Evolutionary conservation across 30 jellyfish, hydroid and myxozoan genomes (phyloP), one percentile per base, ranked within the genome.

Genomic region (Catostylus mosaicus): DNA sequence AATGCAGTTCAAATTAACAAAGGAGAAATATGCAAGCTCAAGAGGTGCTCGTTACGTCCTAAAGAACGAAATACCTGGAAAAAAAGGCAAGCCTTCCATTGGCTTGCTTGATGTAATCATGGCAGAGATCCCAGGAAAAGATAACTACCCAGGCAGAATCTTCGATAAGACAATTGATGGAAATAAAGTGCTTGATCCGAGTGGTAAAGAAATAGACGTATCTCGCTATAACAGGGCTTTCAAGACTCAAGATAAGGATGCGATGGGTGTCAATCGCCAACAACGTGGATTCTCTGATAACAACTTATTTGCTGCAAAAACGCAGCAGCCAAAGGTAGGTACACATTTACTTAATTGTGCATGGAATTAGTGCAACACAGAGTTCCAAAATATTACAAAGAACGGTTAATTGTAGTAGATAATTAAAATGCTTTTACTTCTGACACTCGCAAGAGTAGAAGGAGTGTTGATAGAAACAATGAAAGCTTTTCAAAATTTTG

Each of bases 21-120:
- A 31, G 8, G 71, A 84, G 3, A 47, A 45, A 30, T 73, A 54
- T 59, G 33, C 40, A 33, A 83, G 33, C 31, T 83, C 97, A 48
- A 67, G 97, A 31, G 96, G 80, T 0, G 97, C 96, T 36, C 88
- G 96, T 43, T 90, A 72, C 83, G 48, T n/a, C 6, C 77, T 89
- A 37, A 78, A 76, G 59, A 59, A 40, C 16, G 70, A 74, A 0
- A 38, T 43, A 11, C 75, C 85, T 0, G 73, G 74, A 18, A 63
- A 57, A 6, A 67, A 56, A 62, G 83, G 66, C 22, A 59, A 50
- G 22, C 43, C 63, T 20, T 40, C 26, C 20, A 51, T n/a, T 0
- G 75, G 31, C 16, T 57, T 86, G 20, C 73, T 77, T 32, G 96
- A 86, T 31, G 63, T 63, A 1, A 43, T 84, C 32, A 84, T 84